Evolutionary conservation across 2,113 vertebrate genomes (phyloP).

Genomic region (Chaenogobius annularis): DNA sequence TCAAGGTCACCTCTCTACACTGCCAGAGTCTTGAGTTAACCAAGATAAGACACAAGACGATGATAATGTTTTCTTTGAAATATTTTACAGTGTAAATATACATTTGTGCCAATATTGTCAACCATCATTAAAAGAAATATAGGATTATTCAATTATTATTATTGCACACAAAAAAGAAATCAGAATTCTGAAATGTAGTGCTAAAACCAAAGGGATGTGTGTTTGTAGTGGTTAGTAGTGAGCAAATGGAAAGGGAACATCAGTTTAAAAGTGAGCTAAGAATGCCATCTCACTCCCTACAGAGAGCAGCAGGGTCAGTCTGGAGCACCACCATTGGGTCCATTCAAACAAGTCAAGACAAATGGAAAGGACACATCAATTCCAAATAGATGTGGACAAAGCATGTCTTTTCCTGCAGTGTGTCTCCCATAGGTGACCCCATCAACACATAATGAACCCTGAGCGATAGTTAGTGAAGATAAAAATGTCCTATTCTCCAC

Average conservation of each 20-base stretch:
- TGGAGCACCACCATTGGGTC: conserved; percentile 34
- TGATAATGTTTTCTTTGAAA: no score
- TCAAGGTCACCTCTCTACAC: conserved; percentile 45
- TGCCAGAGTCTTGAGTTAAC: conserved; percentile 1
- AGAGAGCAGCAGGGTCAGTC: conserved; percentile 58
- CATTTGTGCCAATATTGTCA: no score
- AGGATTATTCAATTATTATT: no score
- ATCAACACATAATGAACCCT: conserved; percentile 65
- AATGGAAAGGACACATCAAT: conserved; percentile 62
- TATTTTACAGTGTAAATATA: no score
- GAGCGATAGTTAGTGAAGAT: conserved; percentile 52
- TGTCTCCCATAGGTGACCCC: conserved; percentile 34
- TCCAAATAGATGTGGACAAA: conserved; percentile 42
- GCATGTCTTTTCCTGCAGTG: conserved; percentile 34
- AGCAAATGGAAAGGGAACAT: conserved; percentile 52
- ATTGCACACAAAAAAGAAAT: neutral
- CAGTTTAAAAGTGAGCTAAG: conserved; percentile 43
- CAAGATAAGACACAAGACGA: neutral
- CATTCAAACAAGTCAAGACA: conserved; percentile 55
- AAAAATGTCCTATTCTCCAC: conserved; percentile 50
- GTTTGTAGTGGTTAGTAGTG: conserved; percentile 7
- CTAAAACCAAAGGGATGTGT: conserved; percentile 18
- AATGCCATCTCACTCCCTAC: conserved; percentile 45
- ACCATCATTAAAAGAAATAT: no score
- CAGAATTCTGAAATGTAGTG: neutral